Conservation (phyloP, 2,888 invertebrate genomes). For the Perizoma affinitatum region DNA sequence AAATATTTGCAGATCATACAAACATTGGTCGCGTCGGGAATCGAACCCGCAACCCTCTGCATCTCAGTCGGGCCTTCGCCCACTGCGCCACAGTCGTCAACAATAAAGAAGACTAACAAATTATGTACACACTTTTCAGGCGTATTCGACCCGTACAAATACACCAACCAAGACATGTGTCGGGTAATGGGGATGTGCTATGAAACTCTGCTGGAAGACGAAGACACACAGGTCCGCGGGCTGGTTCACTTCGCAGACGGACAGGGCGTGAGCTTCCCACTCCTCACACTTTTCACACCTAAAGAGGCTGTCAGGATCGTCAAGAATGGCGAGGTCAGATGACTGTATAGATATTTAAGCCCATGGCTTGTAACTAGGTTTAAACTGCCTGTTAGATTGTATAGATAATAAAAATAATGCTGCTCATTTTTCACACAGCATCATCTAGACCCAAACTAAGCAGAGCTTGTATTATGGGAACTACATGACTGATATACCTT, state of each 20-base stretch:
- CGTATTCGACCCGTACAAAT: conserved; percentile 91
- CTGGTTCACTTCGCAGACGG: conserved; percentile 92
- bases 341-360: not conserved
- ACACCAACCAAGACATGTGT: conserved; percentile 91
- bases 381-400: too few relatives aligned
- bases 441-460: too few relatives aligned
- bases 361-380: too few relatives aligned
- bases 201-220: conserved; percentile 92
- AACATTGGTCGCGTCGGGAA: too few relatives aligned
- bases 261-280: conserved; percentile 88
- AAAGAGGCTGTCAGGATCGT: conserved; percentile 91
- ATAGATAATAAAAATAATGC: too few relatives aligned
- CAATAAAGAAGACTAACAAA: not conserved
- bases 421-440: too few relatives aligned
- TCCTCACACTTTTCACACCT: conserved; percentile 90
- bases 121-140: conserved; percentile 68
- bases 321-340: conserved; percentile 89
- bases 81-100: too few relatives aligned
- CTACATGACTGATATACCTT: too few relatives aligned
- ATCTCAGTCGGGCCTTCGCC: too few relatives aligned
- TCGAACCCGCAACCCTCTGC: too few relatives aligned
- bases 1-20: too few relatives aligned
- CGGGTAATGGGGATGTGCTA: conserved; percentile 90
- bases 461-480: too few relatives aligned
- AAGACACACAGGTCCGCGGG: conserved; percentile 91